A percentile compares a stretch with the other conserved stretches of the same genome.
These are phyloP conservation scores for Vulpes lagopus DNA, from an alignment of 2,113 vertebrate genomes.

Conservation along the genomic window DNA sequence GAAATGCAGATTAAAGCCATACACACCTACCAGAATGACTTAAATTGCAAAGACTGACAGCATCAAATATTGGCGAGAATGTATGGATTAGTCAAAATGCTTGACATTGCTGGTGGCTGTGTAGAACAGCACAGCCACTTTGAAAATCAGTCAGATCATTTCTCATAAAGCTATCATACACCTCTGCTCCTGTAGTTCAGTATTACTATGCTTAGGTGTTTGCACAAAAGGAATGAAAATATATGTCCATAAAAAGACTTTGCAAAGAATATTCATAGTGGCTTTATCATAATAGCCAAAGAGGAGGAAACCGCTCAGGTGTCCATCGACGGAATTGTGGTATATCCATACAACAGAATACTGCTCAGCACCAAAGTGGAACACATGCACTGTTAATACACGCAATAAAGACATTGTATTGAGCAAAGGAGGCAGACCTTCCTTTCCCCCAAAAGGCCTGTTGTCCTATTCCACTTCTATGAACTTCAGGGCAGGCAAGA, in stretches of 20 bases:
- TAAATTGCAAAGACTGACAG: background rate
- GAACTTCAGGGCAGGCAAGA: background rate
- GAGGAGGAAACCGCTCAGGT: background rate
- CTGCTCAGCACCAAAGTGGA: too few relatives aligned
- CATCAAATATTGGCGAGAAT: background rate
- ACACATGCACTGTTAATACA: rapidly evolving
- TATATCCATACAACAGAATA: rapidly evolving
- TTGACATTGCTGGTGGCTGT: background rate
- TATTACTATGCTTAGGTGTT: background rate
- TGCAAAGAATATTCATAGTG: background rate
- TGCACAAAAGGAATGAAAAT: background rate
- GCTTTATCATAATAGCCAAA: background rate
- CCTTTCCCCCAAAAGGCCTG: background rate
- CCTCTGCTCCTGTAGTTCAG: background rate
- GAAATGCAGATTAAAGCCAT: background rate
- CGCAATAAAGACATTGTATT: background rate
- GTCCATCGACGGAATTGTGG: background rate
- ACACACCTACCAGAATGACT: background rate
- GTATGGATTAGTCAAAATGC: background rate
- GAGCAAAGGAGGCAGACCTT: background rate
- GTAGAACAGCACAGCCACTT: background rate
- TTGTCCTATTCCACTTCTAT: background rate
- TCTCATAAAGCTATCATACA: background rate
- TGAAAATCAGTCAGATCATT: background rate
- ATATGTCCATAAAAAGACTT: background rate